These are phyloP conservation scores for Tetropium fuscum DNA, from an alignment of 2,888 invertebrate genomes.

Conservation along the genomic window DNA sequence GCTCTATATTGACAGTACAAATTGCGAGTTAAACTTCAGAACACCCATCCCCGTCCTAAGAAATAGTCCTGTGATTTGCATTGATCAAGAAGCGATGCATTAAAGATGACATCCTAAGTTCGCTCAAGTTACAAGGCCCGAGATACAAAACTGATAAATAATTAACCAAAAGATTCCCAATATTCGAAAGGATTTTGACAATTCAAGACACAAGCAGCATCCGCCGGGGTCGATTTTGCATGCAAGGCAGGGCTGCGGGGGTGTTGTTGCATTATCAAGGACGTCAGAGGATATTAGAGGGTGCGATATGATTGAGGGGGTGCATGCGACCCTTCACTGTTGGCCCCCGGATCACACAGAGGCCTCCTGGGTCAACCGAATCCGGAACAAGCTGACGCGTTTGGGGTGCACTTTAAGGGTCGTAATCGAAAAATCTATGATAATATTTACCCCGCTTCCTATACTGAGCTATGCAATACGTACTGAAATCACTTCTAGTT, in stretches of 20 bases:
- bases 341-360: conserved; percentile 49
- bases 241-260: conserved; percentile 49
- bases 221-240: conserved; percentile 35
- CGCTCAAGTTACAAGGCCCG: conserved; percentile 1
- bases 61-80: not conserved
- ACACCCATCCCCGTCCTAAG: no score
- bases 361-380: conserved; percentile 62
- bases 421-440: conserved; percentile 50
- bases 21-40: no score
- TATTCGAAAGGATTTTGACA: conserved; percentile 21
- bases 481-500: conserved; percentile 15
- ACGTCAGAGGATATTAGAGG: conserved; percentile 67
- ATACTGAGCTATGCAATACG: conserved; percentile 18
- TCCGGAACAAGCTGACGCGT: conserved; percentile 55
- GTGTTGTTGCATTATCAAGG: conserved; percentile 65
- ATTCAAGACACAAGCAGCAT: conserved; percentile 34
- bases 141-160: conserved; percentile 32
- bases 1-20: no score
- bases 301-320: conserved; percentile 66
- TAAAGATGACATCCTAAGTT: conserved; percentile 6
- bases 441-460: conserved; percentile 45
- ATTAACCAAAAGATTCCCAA: conserved; percentile 30
- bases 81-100: conserved; percentile 8
- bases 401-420: conserved; percentile 50
- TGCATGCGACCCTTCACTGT: conserved; percentile 49